Conservation (phyloP, 1,140 invertebrate species). For the Parasteatoda tepidariorum region DNA sequence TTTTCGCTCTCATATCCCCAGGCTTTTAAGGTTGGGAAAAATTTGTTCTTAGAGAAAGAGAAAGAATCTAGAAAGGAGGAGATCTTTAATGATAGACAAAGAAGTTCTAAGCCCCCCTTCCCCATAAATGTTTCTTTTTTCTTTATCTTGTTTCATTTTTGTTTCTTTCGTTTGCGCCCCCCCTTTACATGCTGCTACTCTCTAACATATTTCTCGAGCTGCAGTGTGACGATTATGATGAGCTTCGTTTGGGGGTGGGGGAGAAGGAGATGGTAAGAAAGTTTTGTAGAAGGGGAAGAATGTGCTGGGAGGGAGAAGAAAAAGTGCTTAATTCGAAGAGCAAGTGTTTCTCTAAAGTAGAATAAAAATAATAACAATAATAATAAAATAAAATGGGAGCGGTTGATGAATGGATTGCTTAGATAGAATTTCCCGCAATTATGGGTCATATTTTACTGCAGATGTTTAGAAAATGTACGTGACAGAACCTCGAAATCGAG, state of each 20-base stretch:
- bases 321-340: conserved; percentile 30
- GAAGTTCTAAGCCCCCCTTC: not conserved
- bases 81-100: conserved; percentile 45
- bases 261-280: no score
- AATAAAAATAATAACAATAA: no score
- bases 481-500: conserved; percentile 19
- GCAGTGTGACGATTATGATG: no score
- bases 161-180: conserved; percentile 11
- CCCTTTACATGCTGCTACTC: no score
- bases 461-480: conserved; percentile 41
- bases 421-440: conserved; percentile 47
- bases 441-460: conserved; percentile 56
- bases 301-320: no score
- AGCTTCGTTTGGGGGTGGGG: no score
- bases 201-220: no score
- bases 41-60: not conserved
- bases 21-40: conserved; percentile 23
- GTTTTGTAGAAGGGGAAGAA: no score
- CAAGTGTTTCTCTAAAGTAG: conserved; percentile 20
- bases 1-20: not conserved
- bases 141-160: not conserved
- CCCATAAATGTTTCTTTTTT: not conserved
- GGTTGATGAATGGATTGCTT: conserved; percentile 44
- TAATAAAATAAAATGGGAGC: conserved; percentile 13
- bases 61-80: not conserved